A percentile compares a stretch with the other conserved stretches of the same genome.
Conservation (phyloP, 2,888 invertebrate species). For the Xiphydria camelus region DNA sequence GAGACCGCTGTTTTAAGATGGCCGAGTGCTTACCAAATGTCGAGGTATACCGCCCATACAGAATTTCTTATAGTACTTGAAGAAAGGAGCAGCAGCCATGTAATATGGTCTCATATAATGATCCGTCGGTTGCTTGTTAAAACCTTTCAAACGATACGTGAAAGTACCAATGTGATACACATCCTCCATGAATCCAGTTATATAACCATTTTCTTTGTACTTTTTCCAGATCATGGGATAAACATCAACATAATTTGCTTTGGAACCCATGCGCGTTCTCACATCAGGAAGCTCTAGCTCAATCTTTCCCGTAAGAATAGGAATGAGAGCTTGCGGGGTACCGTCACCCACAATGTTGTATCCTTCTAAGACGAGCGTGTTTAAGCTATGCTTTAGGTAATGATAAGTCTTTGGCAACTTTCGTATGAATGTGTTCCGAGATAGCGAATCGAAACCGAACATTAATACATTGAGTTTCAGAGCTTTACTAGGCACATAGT, state of each 20-base stretch:
- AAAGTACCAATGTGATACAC: constrained; percentile 83
- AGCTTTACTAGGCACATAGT: constrained; percentile 54
- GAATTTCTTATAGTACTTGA: constrained; percentile 62
- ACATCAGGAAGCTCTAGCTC: constrained; percentile 89
- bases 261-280: constrained; percentile 66
- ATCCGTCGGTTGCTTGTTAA: constrained; percentile 80
- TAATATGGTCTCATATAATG: constrained; percentile 87
- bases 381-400: constrained; percentile 66
- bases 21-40: constrained; percentile 73
- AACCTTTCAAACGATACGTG: constrained; percentile 87
- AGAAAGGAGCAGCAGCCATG: constrained; percentile 66
- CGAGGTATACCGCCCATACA: constrained; percentile 76
- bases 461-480: constrained; percentile 75
- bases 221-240: constrained; percentile 89
- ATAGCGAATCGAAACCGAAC: constrained; percentile 87
- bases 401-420: constrained; percentile 76
- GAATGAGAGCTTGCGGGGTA: constrained; percentile 84
- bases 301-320: constrained; percentile 81
- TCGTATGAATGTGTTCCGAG: constrained; percentile 78
- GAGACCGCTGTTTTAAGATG: constrained; percentile 34
- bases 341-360: constrained; percentile 87
- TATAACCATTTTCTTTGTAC: constrained; percentile 68
- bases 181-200: constrained; percentile 87
- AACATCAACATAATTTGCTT: constrained; percentile 70
- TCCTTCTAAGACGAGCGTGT: constrained; percentile 70